phyloP scores from a whole-genome alignment of 2,113 vertebrate species.

The Castor canadensis region DNA sequence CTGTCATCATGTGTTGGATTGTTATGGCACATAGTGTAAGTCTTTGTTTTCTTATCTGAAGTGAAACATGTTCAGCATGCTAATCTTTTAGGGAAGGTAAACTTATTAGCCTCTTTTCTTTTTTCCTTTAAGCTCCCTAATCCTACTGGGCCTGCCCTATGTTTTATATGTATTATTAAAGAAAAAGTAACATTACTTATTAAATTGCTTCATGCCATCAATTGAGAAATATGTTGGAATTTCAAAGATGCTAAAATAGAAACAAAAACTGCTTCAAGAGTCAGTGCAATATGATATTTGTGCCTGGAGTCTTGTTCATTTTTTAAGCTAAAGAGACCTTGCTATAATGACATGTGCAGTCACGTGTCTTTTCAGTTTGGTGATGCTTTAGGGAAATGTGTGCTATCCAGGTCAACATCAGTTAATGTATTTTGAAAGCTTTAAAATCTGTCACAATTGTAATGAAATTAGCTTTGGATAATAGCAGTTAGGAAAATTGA shows the following conservation, averaged over 20 bases:
- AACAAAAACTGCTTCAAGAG: neutral
- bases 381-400: neutral
- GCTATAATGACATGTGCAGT: neutral
- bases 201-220: neutral
- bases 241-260: neutral
- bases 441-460: neutral
- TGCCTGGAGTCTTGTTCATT: neutral
- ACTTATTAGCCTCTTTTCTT: neutral
- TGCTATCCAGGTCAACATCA: neutral
- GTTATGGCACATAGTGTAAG: fast-evolving
- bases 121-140: neutral
- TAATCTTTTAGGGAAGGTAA: neutral
- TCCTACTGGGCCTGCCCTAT: neutral
- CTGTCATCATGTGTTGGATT: too few species aligned
- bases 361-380: neutral
- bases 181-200: neutral
- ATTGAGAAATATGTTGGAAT: neutral
- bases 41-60: neutral
- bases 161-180: neutral
- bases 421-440: neutral
- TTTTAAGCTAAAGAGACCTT: neutral
- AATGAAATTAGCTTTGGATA: slow-evolving; percentile 11
- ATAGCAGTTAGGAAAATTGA: neutral
- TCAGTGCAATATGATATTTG: neutral
- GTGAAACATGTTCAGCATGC: neutral